These are phyloP conservation scores for Auanema freiburgensis DNA, from an alignment of 2,888 invertebrate genomes.

Conservation along the genomic window DNA sequence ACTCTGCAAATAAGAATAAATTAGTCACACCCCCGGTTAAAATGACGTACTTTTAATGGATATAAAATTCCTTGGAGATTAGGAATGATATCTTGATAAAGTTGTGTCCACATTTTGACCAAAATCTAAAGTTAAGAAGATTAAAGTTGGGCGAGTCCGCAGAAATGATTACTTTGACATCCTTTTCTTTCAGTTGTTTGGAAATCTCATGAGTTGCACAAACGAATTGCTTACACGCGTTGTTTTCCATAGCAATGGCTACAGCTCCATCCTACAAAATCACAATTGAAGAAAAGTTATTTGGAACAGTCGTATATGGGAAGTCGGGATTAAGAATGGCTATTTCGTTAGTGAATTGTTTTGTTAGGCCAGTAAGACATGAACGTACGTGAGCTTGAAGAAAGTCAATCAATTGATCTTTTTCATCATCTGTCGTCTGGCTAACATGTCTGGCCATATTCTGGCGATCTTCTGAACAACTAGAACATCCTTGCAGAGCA, in stretches of 20 bases:
- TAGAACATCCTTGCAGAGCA: constrained; percentile 16
- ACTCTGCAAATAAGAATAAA: constrained; percentile 13
- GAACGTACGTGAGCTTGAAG: constrained; percentile 18
- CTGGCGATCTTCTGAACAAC: constrained; percentile 12
- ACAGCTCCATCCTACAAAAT: constrained; percentile 28
- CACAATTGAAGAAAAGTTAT: no score
- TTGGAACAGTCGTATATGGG: no score
- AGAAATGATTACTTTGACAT: not conserved
- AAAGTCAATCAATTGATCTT: constrained; percentile 21
- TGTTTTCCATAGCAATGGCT: constrained; percentile 34
- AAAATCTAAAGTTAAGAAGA: constrained; percentile 14
- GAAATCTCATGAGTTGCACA: constrained; percentile 26
- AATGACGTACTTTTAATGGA: constrained; percentile 22
- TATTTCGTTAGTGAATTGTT: no score
- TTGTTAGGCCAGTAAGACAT: no score
- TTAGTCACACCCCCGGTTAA: no score
- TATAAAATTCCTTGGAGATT: constrained; percentile 35
- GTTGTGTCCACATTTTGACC: constrained; percentile 26
- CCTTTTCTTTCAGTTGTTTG: constrained; percentile 7
- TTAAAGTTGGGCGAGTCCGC: not conserved
- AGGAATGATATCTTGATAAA: constrained; percentile 30
- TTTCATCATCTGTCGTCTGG: constrained; percentile 8
- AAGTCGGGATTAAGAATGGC: no score
- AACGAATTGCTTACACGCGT: constrained; percentile 35
- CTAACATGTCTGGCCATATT: constrained; percentile 13